Percentiles rank a stretch among this genome's conserved stretches.
phyloP scores from a whole-genome alignment of 2,113 vertebrate genomes.

The Anolis carolinensis region DNA sequence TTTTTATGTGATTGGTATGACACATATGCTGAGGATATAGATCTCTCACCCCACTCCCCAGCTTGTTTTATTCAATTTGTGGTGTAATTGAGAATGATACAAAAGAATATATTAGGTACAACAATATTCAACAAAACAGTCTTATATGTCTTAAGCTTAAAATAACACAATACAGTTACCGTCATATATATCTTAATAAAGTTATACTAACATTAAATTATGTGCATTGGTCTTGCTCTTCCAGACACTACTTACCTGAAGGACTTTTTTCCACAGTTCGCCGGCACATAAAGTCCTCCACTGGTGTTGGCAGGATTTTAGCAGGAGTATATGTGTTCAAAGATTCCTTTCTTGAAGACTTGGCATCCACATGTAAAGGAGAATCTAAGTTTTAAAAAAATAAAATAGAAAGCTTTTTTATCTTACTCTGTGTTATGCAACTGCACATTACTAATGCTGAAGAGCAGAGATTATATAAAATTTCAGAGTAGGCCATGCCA shows the following conservation, averaged over 20 bases:
- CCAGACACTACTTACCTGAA: constrained; percentile 56
- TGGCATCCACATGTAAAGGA: constrained; percentile 65
- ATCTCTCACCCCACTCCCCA: neutral
- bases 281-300: constrained; percentile 70
- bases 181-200: neutral
- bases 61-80: neutral
- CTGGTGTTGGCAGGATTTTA: constrained; percentile 83
- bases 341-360: constrained; percentile 77
- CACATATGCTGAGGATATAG: neutral
- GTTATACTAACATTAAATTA: constrained; percentile 29
- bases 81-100: neutral
- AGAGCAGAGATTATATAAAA: neutral
- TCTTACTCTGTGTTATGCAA: constrained; percentile 15
- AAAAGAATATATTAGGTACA: neutral
- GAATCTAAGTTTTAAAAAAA: constrained; percentile 60
- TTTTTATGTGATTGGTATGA: neutral
- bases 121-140: neutral
- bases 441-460: neutral
- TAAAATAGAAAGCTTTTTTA: neutral
- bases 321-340: constrained; percentile 88
- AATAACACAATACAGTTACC: neutral
- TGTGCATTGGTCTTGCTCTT: constrained; percentile 10
- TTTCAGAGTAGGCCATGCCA: neutral
- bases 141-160: neutral
- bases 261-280: constrained; percentile 67